Percentiles rank a stretch among this genome's conserved stretches.
These are phyloP conservation scores for Rhopalosiphum nymphaeae DNA, from an alignment of 2,888 invertebrate genomes.

Conservation along the genomic window DNA sequence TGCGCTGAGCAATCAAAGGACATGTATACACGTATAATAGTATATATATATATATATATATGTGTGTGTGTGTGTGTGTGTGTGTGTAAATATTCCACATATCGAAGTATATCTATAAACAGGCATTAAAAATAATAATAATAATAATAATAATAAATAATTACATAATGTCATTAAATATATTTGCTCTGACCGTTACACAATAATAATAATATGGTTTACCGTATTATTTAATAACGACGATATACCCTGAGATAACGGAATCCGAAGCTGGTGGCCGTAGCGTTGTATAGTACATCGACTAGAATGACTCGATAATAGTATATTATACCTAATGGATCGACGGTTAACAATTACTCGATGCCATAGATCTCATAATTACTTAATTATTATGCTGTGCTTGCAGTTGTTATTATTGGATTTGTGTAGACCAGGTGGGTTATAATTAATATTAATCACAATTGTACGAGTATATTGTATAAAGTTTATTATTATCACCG, in stretches of 20 bases:
- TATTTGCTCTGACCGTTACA: not conserved
- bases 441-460: not conserved
- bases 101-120: too few species aligned
- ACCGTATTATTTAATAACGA: slow-evolving; percentile 9
- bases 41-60: not conserved
- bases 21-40: not conserved
- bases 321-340: not conserved
- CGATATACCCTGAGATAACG: not conserved
- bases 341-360: not conserved
- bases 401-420: not conserved
- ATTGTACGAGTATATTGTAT: not conserved
- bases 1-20: not conserved
- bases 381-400: not conserved
- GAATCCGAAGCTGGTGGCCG: not conserved
- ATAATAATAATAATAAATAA: too few species aligned
- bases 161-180: not conserved
- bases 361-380: not conserved
- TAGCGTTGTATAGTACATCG: not conserved
- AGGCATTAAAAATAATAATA: too few species aligned
- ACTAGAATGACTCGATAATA: not conserved
- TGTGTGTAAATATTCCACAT: not conserved
- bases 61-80: too few species aligned
- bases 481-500: not conserved
- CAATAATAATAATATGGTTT: not conserved
- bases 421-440: not conserved